Base-by-base conservation (phyloP, 64 coral and sea anemone species). In the Montipora foliosa region DNA sequence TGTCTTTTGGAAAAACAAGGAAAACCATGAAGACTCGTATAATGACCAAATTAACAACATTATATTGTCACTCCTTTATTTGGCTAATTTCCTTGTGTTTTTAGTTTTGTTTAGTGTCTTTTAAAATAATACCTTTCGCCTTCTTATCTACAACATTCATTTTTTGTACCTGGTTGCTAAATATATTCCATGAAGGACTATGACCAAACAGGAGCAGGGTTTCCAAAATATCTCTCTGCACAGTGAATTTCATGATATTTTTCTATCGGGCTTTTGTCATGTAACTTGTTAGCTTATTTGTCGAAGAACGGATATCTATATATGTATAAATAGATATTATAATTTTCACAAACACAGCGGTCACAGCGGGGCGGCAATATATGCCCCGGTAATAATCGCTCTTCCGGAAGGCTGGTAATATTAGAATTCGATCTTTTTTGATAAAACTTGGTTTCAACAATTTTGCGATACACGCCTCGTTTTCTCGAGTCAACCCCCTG, bases 321-420 rank as follows among this genome's bases (percentile, higher is more conserved):
- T 45, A 76, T 49, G 49, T 64, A 57, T 8, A 57, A 57, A 57
- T 57, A 57, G 53, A 57, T 6, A 5, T 78, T 9, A 50, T 37
- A 37, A 37, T 37, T 37, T 37, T 4, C 14, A 50, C 49, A 48
- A 78, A 78, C 76, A 78, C 76, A 78, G 5, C 5, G 76, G 46
- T 15, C 76, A 78, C 45, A 16, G 68, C 15, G 17, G 76, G 2
- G 13, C 74, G 76, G 2, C 53, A 57, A 78, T 78, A 78, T 64
- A 45, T 66, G 80, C 80, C 21, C 13, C 55, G 8, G 51, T 50
- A 80, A 58, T 57, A 66, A 61, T 57, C 58, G 24, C 57, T 45
- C 58, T 82, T 47, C 58, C 80, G 80, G 53, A 60, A 82, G 49
- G 16, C 46, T 78, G 76, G 12, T 78, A 17, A 78, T 78, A 78